A percentile compares a stretch with the other conserved stretches of the same genome.
phyloP scores from a whole-genome alignment of 2,797 vertebrate species.

The Centropyge bicolor region DNA sequence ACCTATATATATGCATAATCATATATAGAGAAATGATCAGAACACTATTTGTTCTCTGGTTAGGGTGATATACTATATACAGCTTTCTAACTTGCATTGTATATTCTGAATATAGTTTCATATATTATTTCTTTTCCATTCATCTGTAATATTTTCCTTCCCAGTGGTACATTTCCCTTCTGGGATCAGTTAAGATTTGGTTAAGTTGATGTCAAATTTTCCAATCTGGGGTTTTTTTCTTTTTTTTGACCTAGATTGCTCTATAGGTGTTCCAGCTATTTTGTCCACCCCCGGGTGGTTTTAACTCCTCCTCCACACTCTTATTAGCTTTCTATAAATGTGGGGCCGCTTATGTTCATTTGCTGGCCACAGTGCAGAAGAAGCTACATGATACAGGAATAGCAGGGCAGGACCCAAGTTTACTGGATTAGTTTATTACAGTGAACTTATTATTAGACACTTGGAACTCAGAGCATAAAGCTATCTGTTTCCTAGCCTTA shows the following conservation, averaged over 20 bases:
- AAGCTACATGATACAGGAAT: slow-evolving; percentile 33
- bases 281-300: slow-evolving; percentile 36
- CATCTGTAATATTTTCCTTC: neutral
- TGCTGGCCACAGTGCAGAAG: slow-evolving; percentile 35
- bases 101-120: neutral
- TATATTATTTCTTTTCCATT: neutral
- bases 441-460: slow-evolving; percentile 24
- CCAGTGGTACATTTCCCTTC: neutral
- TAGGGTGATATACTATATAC: neutral
- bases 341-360: slow-evolving; percentile 46
- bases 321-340: slow-evolving; percentile 54
- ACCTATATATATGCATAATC: neutral
- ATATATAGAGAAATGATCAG: neutral
- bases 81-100: neutral
- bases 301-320: slow-evolving; percentile 69
- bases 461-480: slow-evolving; percentile 12
- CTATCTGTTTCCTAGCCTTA: slow-evolving; percentile 1
- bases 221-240: neutral
- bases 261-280: slow-evolving; percentile 18
- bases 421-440: slow-evolving; percentile 20
- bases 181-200: neutral
- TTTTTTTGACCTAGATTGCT: neutral
- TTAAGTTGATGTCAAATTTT: neutral
- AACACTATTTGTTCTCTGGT: neutral
- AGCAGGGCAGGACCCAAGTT: slow-evolving; percentile 20